Conservation (phyloP, 2,797 vertebrate species). For the Scomberomorus guttatus region DNA sequence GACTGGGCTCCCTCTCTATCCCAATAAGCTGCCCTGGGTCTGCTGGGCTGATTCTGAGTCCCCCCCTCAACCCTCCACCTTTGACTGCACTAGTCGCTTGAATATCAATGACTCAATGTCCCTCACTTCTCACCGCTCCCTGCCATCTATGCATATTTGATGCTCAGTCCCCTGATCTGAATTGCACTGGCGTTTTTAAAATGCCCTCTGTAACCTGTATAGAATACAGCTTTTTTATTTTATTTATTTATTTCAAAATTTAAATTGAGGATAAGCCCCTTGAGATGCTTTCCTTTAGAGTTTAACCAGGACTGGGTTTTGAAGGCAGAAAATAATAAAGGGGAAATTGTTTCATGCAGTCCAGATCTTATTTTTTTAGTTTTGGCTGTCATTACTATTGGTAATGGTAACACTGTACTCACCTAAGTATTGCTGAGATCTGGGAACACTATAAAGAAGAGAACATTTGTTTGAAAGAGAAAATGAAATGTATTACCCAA, state of each 20-base stretch:
- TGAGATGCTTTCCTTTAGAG: conserved; percentile 18
- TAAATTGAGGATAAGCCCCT: too few species aligned
- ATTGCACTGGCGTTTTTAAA: conserved; percentile 63
- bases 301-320: conserved; percentile 28
- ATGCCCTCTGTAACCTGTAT: conserved; percentile 55
- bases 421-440: too few species aligned
- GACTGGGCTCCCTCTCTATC: conserved; percentile 80
- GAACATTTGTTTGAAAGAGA: too few species aligned
- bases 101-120: conserved; percentile 81
- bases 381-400: neutral
- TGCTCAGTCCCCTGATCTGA: conserved; percentile 73
- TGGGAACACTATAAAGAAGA: too few species aligned
- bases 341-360: neutral
- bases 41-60: conserved; percentile 77
- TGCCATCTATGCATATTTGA: conserved; percentile 79
- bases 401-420: neutral
- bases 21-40: conserved; percentile 83
- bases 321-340: neutral
- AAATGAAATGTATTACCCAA: too few species aligned
- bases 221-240: conserved; percentile 46
- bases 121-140: conserved; percentile 68
- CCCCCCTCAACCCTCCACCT: conserved; percentile 74
- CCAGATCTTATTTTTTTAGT: neutral
- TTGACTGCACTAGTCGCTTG: conserved; percentile 72
- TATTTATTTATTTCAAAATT: too few species aligned